These are phyloP conservation scores for Cheilosia variabilis DNA, from an alignment of 2,888 invertebrate genomes.

Conservation along the genomic window DNA sequence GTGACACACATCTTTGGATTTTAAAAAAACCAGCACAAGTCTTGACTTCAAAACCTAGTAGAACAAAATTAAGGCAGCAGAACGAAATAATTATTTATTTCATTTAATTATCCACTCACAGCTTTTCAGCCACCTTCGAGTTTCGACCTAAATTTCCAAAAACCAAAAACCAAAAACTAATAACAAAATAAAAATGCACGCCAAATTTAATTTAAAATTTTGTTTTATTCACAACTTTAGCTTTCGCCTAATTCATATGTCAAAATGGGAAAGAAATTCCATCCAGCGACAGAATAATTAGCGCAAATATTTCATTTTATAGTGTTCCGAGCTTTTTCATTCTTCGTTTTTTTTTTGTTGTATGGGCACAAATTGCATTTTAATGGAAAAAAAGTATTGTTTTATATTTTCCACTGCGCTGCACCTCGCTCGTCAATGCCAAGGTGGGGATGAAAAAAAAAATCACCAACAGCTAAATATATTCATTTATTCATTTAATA, in stretches of 20 bases:
- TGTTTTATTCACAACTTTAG: constrained; percentile 18
- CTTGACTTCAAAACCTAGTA: too few species aligned
- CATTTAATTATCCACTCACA: too few species aligned
- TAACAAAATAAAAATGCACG: too few species aligned
- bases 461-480: constrained; percentile 4
- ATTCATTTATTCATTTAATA: constrained; percentile 62
- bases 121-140: too few species aligned
- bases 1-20: too few species aligned
- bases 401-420: neutral
- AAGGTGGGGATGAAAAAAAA: neutral
- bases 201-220: constrained; percentile 22
- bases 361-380: constrained; percentile 56
- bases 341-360: neutral
- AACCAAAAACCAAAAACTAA: neutral
- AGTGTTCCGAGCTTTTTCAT: neutral
- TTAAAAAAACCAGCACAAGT: too few species aligned
- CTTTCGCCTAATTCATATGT: constrained; percentile 14
- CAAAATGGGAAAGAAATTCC: neutral
- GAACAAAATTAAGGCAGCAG: too few species aligned
- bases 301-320: constrained; percentile 1
- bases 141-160: constrained; percentile 7
- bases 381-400: constrained; percentile 30
- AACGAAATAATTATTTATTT: too few species aligned
- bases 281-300: constrained; percentile 46
- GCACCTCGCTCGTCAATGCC: neutral